Percentiles rank a stretch among this genome's conserved stretches.
Conservation (phyloP, 2,113 vertebrate species). For the Bothrops jararaca region DNA sequence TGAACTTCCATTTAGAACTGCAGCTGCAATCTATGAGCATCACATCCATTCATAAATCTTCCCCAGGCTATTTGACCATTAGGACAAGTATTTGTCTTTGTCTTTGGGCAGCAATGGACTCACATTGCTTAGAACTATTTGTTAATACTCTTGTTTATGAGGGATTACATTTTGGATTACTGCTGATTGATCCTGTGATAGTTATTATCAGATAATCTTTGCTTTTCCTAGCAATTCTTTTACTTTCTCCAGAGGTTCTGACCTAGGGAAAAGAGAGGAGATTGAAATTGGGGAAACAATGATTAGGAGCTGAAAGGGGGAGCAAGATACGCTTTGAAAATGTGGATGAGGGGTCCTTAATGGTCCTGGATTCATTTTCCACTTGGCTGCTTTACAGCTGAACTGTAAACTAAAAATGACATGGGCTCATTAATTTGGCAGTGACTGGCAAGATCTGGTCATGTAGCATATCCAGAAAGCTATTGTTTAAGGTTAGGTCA, state of each 20-base stretch:
- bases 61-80: neutral
- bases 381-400: constrained; percentile 77
- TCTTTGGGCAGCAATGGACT: neutral
- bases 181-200: neutral
- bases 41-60: neutral
- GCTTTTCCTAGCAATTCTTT: constrained; percentile 35
- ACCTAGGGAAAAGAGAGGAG: constrained; percentile 50
- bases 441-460: constrained; percentile 77
- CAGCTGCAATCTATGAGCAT: neutral
- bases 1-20: neutral
- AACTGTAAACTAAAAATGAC: constrained; percentile 84
- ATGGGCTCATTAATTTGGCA: constrained; percentile 87
- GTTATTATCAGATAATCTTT: neutral
- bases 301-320: constrained; percentile 66
- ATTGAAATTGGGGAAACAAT: constrained; percentile 40
- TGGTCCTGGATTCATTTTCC: constrained; percentile 77
- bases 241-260: constrained; percentile 43
- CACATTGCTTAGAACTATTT: neutral
- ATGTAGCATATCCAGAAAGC: constrained; percentile 76
- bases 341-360: constrained; percentile 65
- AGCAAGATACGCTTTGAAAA: constrained; percentile 64
- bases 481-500: constrained; percentile 79
- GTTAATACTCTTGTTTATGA: neutral
- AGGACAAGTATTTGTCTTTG: neutral
- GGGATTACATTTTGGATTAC: neutral